Percentiles rank a stretch among this genome's conserved stretches.
These are phyloP conservation scores for Drosophila sp. DNA, from an alignment of 1,140 invertebrate genomes.

Conservation along the genomic window DNA sequence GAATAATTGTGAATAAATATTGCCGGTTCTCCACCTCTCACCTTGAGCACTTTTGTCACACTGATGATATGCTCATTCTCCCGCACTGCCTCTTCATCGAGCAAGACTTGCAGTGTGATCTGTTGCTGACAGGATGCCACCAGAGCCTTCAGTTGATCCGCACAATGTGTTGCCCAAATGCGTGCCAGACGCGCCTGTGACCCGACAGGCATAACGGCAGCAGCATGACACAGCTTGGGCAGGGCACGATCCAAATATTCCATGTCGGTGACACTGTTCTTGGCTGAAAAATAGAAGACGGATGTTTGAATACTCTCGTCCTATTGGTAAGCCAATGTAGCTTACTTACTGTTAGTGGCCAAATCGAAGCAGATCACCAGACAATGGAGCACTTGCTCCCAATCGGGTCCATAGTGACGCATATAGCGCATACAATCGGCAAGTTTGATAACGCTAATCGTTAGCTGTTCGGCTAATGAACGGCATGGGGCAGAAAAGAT, in stretches of 20 bases:
- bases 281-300: slow-evolving; percentile 52
- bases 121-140: slow-evolving; percentile 94
- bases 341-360: slow-evolving; percentile 87
- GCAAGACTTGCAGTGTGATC: slow-evolving; percentile 91
- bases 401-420: slow-evolving; percentile 42
- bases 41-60: slow-evolving; percentile 93
- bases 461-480: slow-evolving; percentile 88
- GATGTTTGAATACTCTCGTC: not conserved
- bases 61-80: slow-evolving; percentile 92
- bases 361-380: slow-evolving; percentile 95
- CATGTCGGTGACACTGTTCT: slow-evolving; percentile 84
- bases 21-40: slow-evolving; percentile 52
- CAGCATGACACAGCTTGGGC: slow-evolving; percentile 91
- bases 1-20: not conserved
- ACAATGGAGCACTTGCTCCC: slow-evolving; percentile 87
- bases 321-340: too few species aligned
- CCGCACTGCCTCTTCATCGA: slow-evolving; percentile 90
- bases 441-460: slow-evolving; percentile 90
- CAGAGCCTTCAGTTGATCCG: slow-evolving; percentile 88
- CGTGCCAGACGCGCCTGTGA: slow-evolving; percentile 92
- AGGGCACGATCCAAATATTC: slow-evolving; percentile 93
- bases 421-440: slow-evolving; percentile 83
- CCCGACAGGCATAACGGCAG: slow-evolving; percentile 87
- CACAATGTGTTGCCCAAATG: slow-evolving; percentile 90
- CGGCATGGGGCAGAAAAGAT: slow-evolving; percentile 83